These are phyloP conservation scores for Pogonophryne albipinna DNA, from an alignment of 2,797 vertebrate species.

Conservation along the genomic window DNA sequence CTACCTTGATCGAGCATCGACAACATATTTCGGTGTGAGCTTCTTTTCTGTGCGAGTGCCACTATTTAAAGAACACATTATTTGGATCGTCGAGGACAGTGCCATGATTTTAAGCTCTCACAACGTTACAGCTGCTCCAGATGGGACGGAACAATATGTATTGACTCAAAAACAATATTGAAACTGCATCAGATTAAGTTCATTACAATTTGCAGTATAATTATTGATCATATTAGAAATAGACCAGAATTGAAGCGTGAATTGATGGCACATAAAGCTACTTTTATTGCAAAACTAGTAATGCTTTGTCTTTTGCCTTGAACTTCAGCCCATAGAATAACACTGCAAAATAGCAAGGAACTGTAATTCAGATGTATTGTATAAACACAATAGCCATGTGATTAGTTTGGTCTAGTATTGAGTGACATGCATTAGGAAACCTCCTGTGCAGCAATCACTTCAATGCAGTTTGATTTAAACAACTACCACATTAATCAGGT, in stretches of 20 bases:
- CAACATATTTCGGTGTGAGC: neutral
- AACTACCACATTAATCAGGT: neutral
- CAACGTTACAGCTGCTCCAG: neutral
- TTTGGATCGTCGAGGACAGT: slow-evolving; percentile 22
- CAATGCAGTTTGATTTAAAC: neutral
- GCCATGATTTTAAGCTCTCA: slow-evolving; percentile 9
- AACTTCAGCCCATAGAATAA: neutral
- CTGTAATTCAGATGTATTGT: neutral
- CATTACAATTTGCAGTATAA: slow-evolving; percentile 9
- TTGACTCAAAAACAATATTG: too few relatives aligned
- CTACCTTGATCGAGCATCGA: neutral
- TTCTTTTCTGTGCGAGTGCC: slow-evolving; percentile 4
- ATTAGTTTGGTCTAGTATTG: slow-evolving; percentile 14
- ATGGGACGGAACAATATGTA: neutral
- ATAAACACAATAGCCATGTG: slow-evolving; percentile 10
- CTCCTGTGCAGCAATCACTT: neutral
- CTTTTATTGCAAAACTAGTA: slow-evolving; percentile 16
- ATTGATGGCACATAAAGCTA: slow-evolving; percentile 16
- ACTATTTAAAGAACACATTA: slow-evolving; percentile 30
- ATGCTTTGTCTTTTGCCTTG: slow-evolving; percentile 13
- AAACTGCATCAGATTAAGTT: neutral
- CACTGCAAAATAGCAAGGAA: neutral
- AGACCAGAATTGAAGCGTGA: neutral
- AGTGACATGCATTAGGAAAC: neutral
- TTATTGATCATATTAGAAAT: neutral